Base-by-base conservation (phyloP, 2,113 vertebrate species). In the Gadus chalcogrammus region DNA sequence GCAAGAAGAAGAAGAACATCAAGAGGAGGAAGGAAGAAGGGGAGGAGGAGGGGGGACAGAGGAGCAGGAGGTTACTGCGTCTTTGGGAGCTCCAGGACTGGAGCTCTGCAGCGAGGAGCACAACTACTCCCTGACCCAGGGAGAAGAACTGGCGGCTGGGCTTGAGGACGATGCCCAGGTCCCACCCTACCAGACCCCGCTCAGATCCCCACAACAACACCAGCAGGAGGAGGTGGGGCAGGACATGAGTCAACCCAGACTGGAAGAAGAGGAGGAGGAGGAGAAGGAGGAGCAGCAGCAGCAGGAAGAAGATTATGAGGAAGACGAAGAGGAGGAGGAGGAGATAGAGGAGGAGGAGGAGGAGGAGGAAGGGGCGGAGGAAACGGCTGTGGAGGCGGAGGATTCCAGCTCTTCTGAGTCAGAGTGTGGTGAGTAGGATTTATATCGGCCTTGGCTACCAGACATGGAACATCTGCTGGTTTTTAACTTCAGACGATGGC, bases 41-140 rank as follows among this genome's bases (percentile, higher is more conserved):
- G 3, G 68, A 38, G 17, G 35, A 64, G 28, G 55, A 18, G 4
- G 67, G 66, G 27, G 62, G 3, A 64, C 22, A 15, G 35, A 64
- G 28, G 55, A 18, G 4, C 67, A 20, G 42, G 70, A 13, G 12
- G 67, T 31, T 13, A 27, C 60, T 38, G 28, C 42, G 8, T 48
- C 42, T 48, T 48, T 48, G 42, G 42, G 42, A 48, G 85, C 84
- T n/a, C 62, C 83, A 58, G 76, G 65, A 27, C 55, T 85, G 70
- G 91, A 91, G 83, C 86, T 85, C 74, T 85, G 88, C 85, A 89
- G 79, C 4, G 87, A 91, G 82, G 90, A 91, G 70, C 91, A 92
- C 85, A 92, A 92, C 85, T 92, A 92, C 78, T 92, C 91, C 67
- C 76, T 92, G 56, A 71, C 83, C 69, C 82, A 89, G 76, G 89